Evolutionary conservation across 2,888 invertebrate species (phyloP).

Genomic region (Poecilus cupreus): DNA sequence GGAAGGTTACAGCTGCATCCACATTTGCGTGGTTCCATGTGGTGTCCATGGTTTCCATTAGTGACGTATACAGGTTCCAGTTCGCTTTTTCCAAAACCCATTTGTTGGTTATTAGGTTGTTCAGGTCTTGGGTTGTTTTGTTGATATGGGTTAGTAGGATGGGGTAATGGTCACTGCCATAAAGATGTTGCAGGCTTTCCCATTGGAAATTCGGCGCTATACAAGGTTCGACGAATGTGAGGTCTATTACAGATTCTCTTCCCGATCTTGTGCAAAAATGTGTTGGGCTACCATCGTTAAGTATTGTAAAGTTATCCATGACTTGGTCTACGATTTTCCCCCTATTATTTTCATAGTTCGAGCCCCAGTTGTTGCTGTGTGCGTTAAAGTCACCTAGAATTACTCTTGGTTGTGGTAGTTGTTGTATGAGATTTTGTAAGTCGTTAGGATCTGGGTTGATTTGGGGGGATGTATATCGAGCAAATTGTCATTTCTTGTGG

Average conservation of each 20-base stretch:
- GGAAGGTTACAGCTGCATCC: background rate
- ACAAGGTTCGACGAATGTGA: background rate
- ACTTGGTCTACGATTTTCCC: conserved; percentile 61
- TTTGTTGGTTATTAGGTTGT: background rate
- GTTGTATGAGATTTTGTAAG: conserved; percentile 2
- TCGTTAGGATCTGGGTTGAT: background rate
- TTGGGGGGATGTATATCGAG: background rate
- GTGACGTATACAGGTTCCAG: background rate
- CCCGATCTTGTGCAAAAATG: background rate
- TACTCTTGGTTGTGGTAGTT: conserved; percentile 60
- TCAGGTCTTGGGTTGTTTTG: background rate
- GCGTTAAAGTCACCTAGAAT: conserved; percentile 64
- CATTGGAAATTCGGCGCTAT: background rate
- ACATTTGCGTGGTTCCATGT: background rate
- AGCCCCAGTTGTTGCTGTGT: conserved; percentile 62
- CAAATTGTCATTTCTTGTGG: background rate
- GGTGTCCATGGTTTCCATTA: background rate
- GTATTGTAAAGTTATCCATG: conserved; percentile 47
- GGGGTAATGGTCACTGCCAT: background rate
- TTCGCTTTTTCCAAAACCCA: conserved; percentile 9
- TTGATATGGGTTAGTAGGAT: background rate
- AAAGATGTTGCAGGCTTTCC: background rate
- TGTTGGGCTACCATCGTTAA: background rate
- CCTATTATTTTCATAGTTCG: conserved; percentile 54
- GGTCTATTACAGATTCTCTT: background rate